Evolutionary conservation across 2,797 vertebrate species (phyloP).

Genomic region (Scyliorhinus canicula): DNA sequence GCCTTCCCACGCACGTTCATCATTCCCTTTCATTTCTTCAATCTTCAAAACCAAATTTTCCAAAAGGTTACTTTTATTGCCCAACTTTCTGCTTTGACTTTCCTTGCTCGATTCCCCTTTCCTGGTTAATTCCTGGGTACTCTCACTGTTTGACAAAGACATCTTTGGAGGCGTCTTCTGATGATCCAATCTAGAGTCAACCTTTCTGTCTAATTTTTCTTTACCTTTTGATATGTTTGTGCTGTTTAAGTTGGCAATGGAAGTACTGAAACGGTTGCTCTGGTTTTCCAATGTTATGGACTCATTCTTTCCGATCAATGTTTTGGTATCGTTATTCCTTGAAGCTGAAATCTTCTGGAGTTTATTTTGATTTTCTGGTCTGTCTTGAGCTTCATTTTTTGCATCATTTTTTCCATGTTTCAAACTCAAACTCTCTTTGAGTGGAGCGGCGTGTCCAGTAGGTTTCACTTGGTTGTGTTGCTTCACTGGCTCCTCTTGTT

Average conservation of each 20-base stretch:
- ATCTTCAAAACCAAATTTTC: constrained; percentile 7
- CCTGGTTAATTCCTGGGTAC: neutral
- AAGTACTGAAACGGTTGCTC: neutral
- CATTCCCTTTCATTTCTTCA: constrained; percentile 12
- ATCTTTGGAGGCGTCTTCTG: neutral
- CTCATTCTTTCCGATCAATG: neutral
- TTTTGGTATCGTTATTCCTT: neutral
- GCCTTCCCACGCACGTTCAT: neutral
- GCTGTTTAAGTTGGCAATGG: neutral
- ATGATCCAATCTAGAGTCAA: neutral
- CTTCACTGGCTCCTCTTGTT: neutral
- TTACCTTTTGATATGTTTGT: neutral
- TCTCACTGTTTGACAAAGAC: neutral
- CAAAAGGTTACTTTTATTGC: neutral
- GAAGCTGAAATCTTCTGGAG: neutral
- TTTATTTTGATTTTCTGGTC: neutral
- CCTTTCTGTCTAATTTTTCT: neutral
- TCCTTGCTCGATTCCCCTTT: neutral
- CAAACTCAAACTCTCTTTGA: neutral
- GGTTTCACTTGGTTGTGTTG: neutral
- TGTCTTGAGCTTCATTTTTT: neutral
- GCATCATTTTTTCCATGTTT: neutral
- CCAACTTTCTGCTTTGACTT: neutral
- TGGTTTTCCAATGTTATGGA: neutral
- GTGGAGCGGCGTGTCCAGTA: neutral